These are phyloP conservation scores for Paralichthys olivaceus DNA, from an alignment of 2,113 vertebrate species.

Conservation along the genomic window DNA sequence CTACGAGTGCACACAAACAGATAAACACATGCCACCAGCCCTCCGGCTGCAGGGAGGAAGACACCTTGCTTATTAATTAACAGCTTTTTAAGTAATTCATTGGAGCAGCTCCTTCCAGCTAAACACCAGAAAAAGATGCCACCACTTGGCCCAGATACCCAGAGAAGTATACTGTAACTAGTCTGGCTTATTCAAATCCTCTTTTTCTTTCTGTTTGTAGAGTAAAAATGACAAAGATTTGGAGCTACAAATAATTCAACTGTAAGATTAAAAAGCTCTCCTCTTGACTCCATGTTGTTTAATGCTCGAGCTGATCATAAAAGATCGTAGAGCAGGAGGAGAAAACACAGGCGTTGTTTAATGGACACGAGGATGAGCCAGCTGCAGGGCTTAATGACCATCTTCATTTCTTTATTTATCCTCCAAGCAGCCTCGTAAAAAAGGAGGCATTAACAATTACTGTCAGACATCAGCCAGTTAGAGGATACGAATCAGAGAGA, in stretches of 20 bases:
- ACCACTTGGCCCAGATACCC: neutral
- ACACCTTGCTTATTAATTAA: conserved; percentile 41
- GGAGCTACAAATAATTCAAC: neutral
- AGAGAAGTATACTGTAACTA: neutral
- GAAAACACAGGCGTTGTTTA: conserved; percentile 15
- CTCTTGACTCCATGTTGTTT: neutral
- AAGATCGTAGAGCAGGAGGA: neutral
- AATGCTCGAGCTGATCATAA: neutral
- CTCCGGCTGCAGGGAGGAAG: conserved; percentile 34
- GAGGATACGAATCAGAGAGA: conserved; percentile 1
- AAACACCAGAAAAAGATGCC: conserved; percentile 14
- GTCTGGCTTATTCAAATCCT: neutral
- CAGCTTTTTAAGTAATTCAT: conserved; percentile 44
- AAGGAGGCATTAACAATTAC: conserved; percentile 29
- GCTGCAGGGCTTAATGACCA: conserved; percentile 16
- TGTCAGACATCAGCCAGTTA: neutral
- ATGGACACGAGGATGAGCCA: conserved; percentile 1
- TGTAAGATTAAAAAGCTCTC: neutral
- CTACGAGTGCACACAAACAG: conserved; percentile 49
- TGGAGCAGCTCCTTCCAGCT: conserved; percentile 29
- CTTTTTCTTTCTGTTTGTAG: neutral
- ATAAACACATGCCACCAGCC: conserved; percentile 49
- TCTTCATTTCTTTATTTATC: conserved; percentile 40
- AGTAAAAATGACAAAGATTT: neutral
- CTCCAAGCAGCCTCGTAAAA: conserved; percentile 31